A percentile compares a stretch with the other conserved stretches of the same genome.
Evolutionary conservation across 2,113 vertebrate species (phyloP).

Genomic region (Geothlypis trichas): DNA sequence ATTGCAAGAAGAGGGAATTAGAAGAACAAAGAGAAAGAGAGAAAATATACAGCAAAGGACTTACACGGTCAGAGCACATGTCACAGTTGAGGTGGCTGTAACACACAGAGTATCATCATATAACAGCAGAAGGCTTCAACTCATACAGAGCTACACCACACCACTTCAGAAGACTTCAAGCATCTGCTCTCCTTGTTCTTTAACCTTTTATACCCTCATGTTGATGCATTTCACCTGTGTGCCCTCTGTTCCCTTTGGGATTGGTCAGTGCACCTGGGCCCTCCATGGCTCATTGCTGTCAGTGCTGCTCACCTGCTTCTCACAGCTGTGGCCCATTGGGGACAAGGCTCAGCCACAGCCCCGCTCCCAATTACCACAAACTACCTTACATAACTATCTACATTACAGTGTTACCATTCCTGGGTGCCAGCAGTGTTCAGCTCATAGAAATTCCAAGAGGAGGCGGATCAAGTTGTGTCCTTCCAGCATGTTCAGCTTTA

Average conservation of each 20-base stretch:
- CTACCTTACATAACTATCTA: neutral
- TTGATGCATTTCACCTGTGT: neutral
- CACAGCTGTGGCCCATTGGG: neutral
- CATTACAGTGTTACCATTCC: neutral
- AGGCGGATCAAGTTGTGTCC: neutral
- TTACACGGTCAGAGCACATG: neutral
- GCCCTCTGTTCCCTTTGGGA: neutral
- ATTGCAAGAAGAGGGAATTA: neutral
- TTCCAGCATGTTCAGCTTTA: fast-evolving
- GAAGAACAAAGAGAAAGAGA: neutral
- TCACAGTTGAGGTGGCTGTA: neutral
- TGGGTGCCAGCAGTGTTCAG: neutral
- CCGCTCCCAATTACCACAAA: neutral
- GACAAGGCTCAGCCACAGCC: fast-evolving
- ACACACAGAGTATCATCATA: neutral
- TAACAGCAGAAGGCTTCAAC: neutral
- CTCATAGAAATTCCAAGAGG: neutral
- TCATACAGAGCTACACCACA: neutral
- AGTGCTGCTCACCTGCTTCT: neutral
- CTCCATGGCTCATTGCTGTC: neutral
- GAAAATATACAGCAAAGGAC: neutral
- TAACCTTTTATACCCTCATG: neutral
- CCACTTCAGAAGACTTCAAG: neutral
- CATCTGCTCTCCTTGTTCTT: neutral
- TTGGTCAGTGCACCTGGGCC: neutral